These are phyloP conservation scores for Perca flavescens DNA, from an alignment of 2,113 vertebrate species.

Conservation along the genomic window DNA sequence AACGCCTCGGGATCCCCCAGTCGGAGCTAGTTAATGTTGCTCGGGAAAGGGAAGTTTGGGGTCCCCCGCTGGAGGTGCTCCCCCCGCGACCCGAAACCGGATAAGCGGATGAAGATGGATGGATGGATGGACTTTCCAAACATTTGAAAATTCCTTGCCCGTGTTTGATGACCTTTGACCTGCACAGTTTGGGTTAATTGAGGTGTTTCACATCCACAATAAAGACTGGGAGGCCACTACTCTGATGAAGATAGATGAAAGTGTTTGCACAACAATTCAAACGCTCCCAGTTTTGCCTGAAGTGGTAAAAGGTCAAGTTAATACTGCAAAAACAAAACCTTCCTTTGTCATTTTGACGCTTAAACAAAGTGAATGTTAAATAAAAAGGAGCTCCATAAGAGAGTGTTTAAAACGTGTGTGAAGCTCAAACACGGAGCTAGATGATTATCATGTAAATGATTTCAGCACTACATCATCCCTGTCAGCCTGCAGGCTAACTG, in stretches of 20 bases:
- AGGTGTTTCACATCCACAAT: neutral
- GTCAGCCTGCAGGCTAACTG: constrained; percentile 9
- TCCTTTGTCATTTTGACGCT: neutral
- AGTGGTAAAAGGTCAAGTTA: constrained; percentile 38
- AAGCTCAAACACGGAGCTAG: neutral
- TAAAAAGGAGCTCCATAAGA: neutral
- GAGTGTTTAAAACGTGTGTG: neutral
- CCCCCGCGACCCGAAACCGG: too few species aligned
- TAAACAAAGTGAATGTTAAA: neutral
- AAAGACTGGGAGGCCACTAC: neutral
- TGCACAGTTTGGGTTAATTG: neutral
- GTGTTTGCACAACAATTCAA: constrained; percentile 19
- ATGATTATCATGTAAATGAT: constrained; percentile 30
- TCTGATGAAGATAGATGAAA: constrained; percentile 23
- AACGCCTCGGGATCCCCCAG: too few species aligned
- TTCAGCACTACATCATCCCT: constrained; percentile 10
- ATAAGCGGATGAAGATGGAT: too few species aligned
- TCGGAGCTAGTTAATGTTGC: too few species aligned
- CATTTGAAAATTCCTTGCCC: neutral
- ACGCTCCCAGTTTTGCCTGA: neutral
- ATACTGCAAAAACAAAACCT: neutral
- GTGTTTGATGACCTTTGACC: constrained; percentile 14
- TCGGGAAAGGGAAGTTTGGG: too few species aligned
- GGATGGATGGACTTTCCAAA: too few species aligned
- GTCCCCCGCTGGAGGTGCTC: too few species aligned